Evolutionary conservation across 2,113 vertebrate species (phyloP).

Genomic region (Rhinichthys klamathensis): DNA sequence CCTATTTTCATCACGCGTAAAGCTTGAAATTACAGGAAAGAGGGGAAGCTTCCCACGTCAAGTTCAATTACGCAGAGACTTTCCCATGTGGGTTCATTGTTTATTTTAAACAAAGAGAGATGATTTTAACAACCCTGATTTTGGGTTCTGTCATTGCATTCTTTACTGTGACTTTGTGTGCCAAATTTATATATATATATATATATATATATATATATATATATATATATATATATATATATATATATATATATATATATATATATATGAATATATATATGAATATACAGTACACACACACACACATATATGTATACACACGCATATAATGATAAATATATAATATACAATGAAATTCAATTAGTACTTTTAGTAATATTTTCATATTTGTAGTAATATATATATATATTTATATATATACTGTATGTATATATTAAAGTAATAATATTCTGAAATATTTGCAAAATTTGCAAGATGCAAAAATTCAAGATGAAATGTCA

Average conservation of each 20-base stretch:
- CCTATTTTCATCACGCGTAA: slow-evolving; percentile 71
- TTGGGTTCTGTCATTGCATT: not conserved
- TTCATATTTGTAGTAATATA: too few species aligned
- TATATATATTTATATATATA: too few species aligned
- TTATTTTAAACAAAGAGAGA: not conserved
- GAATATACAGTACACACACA: too few species aligned
- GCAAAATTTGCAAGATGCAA: not conserved
- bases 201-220: too few species aligned
- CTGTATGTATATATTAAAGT: not conserved
- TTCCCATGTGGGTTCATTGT: slow-evolving; percentile 1
- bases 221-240: too few species aligned
- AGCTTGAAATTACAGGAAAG: slow-evolving; percentile 79
- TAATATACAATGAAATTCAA: too few species aligned
- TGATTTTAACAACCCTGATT: slow-evolving; percentile 2
- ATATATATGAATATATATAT: too few species aligned
- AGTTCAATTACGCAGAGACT: slow-evolving; percentile 19
- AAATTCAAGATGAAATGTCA: not conserved
- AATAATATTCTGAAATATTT: not conserved
- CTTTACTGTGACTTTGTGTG: not conserved
- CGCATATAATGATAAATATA: too few species aligned
- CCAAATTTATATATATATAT: too few species aligned
- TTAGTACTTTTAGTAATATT: too few species aligned
- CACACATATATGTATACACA: too few species aligned
- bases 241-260: too few species aligned
- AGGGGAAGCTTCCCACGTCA: slow-evolving; percentile 61